phyloP scores from a whole-genome alignment of 2,888 invertebrate genomes.

The Sepiola atlantica region DNA sequence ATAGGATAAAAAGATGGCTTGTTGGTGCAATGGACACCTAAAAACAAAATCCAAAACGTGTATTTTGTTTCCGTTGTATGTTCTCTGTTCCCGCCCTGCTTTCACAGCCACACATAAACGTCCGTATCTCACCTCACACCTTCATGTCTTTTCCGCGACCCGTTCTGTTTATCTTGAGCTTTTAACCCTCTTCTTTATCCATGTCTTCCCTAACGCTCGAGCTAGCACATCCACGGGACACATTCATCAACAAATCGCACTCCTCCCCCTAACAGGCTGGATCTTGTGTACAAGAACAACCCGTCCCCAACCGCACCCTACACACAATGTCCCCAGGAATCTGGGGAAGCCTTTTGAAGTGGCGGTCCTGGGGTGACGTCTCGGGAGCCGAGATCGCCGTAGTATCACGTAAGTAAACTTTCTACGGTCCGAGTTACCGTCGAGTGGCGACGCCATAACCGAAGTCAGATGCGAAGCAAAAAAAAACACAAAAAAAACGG shows the following conservation, averaged over 20 bases:
- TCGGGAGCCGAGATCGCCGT: not conserved
- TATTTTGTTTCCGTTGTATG: not conserved
- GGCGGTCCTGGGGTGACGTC: not conserved
- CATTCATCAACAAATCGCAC: not conserved
- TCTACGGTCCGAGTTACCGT: not conserved
- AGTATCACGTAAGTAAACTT: slow-evolving; percentile 13
- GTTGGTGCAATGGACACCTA: not conserved
- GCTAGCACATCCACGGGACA: not conserved
- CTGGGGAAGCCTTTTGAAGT: not conserved
- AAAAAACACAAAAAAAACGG: no score
- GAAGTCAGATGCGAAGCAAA: not conserved
- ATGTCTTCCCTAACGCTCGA: not conserved
- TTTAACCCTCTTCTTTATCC: not conserved
- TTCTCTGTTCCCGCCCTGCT: not conserved
- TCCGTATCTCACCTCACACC: not conserved
- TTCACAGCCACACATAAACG: not conserved
- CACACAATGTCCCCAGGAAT: not conserved
- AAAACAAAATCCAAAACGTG: not conserved
- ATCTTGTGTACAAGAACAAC: not conserved
- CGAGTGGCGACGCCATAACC: not conserved
- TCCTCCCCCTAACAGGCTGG: not conserved
- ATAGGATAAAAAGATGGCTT: no score
- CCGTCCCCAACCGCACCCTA: no score
- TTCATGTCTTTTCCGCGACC: not conserved
- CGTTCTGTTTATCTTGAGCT: not conserved